Base-by-base conservation (phyloP, 1,140 invertebrate genomes). In the Chironomus tepperi region DNA sequence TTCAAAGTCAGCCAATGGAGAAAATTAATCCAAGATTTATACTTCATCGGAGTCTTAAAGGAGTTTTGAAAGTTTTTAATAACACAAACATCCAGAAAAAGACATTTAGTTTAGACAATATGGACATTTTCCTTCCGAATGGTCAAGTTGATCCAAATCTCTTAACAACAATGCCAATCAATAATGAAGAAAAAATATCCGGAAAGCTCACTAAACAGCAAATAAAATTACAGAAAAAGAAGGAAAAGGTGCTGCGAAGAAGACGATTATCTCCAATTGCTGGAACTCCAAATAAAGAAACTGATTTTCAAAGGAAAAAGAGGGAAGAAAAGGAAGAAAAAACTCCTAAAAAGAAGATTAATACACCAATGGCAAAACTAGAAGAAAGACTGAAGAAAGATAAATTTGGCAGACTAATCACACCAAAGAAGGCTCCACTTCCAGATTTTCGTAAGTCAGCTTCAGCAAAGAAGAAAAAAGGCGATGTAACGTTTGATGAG, bases 281-380 rank as follows among this genome's bases (percentile, higher is more conserved):
- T 75, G 81, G 81, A 0, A 82, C 81, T 0, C 81, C 81, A 0
- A 82, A 82, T 73, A 82, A 81, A 77, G 81, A 82, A 7, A 75
- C 77, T 2, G 24, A 34, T 2, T 34, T 34, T 34, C 24, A 10
- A 42, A 75, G 8, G 19, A 21, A 10, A 70, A 70, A 6, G 16
- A 1, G 24, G 5, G 24, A 70, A 3, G n/a, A 12, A 57, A 57
- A 57, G 12, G 47, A 57, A 12, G 15, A 12, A 1, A 57, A 57
- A 15, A 57, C 47, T n/a, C 47, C 47, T 34, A 34, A 34, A 34
- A 57, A 57, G 47, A 57, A 57, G 47, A 9, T n/a, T 15, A 57
- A 57, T 57, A 57, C 47, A n/a, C 47, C 47, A 12, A 57, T 57
- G 16, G 65, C 65, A 5, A 70, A 18, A 19, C 65, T 70, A 10